These are phyloP conservation scores for Trichechus manatus DNA, from an alignment of 2,113 vertebrate species.

Conservation along the genomic window DNA sequence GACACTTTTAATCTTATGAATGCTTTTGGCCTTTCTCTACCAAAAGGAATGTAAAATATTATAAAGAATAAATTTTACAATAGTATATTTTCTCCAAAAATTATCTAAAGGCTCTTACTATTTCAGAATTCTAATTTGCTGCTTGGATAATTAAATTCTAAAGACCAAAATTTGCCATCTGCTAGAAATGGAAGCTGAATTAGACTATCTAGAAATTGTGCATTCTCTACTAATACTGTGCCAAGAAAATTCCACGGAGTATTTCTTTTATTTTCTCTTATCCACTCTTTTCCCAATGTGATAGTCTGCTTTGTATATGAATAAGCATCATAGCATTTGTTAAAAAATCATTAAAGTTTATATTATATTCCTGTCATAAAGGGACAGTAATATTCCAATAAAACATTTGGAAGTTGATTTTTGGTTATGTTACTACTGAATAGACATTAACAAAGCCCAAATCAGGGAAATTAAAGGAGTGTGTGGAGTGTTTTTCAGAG, in stretches of 20 bases:
- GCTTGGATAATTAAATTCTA: constrained; percentile 74
- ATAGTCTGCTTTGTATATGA: constrained; percentile 39
- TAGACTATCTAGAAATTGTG: constrained; percentile 57
- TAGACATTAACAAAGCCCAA: constrained; percentile 48
- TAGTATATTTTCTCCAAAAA: constrained; percentile 42
- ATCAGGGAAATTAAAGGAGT: constrained; percentile 16
- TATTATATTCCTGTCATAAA: constrained; percentile 64
- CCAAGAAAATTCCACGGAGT: constrained; percentile 64
- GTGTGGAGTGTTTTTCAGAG: not conserved
- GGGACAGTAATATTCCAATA: not conserved
- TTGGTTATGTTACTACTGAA: not conserved
- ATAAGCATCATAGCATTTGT: constrained; percentile 61
- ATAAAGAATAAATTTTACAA: not conserved
- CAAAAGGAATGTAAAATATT: not conserved
- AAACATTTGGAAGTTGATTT: constrained; percentile 11
- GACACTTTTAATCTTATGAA: not conserved
- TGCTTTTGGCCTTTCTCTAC: not conserved
- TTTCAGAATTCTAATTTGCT: constrained; percentile 74
- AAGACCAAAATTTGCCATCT: constrained; percentile 83
- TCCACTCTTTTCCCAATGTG: constrained; percentile 24
- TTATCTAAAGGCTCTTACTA: constrained; percentile 55
- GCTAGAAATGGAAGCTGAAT: constrained; percentile 72
- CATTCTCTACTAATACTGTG: constrained; percentile 67
- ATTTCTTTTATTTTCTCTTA: constrained; percentile 50
- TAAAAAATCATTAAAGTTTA: constrained; percentile 69